These are phyloP conservation scores for Cyclina sinensis DNA, from an alignment of 1,140 invertebrate genomes.

Conservation along the genomic window DNA sequence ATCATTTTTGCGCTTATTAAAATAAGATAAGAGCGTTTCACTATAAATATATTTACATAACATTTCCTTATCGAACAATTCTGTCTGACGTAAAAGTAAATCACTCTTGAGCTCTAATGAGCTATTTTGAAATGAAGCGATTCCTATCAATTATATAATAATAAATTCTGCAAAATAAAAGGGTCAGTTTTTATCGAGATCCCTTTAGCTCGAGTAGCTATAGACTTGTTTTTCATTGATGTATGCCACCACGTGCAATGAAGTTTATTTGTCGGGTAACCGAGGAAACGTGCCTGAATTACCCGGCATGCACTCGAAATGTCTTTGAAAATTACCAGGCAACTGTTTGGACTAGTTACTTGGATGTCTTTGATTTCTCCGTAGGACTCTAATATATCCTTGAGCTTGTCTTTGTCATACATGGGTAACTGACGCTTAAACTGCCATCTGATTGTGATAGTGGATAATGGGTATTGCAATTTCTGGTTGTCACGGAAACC, in stretches of 20 bases:
- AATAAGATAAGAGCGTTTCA: no score
- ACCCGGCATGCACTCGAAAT: constrained; percentile 43
- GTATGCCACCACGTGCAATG: constrained; percentile 56
- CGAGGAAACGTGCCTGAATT: constrained; percentile 27
- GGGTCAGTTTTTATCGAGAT: constrained; percentile 26
- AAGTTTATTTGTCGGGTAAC: constrained; percentile 29
- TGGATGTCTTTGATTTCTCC: constrained; percentile 30
- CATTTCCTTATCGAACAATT: no score
- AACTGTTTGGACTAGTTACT: constrained; percentile 20
- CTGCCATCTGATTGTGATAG: constrained; percentile 46
- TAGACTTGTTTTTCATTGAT: constrained; percentile 53
- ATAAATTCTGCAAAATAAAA: constrained; percentile 32
- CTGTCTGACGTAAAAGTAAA: no score
- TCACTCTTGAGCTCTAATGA: no score
- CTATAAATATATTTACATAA: no score
- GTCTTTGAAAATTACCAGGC: constrained; percentile 50
- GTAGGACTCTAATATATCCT: not conserved
- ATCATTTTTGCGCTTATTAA: no score
- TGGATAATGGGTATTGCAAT: constrained; percentile 36
- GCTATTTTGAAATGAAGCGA: no score
- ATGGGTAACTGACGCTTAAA: constrained; percentile 10
- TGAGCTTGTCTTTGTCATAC: not conserved
- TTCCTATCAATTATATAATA: no score
- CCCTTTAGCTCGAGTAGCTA: constrained; percentile 18
- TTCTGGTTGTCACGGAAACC: constrained; percentile 10